Percentiles rank a stretch among this genome's conserved stretches.
phyloP scores from a whole-genome alignment of 2,888 invertebrate genomes.

The Caenorhabditis auriculariae region DNA sequence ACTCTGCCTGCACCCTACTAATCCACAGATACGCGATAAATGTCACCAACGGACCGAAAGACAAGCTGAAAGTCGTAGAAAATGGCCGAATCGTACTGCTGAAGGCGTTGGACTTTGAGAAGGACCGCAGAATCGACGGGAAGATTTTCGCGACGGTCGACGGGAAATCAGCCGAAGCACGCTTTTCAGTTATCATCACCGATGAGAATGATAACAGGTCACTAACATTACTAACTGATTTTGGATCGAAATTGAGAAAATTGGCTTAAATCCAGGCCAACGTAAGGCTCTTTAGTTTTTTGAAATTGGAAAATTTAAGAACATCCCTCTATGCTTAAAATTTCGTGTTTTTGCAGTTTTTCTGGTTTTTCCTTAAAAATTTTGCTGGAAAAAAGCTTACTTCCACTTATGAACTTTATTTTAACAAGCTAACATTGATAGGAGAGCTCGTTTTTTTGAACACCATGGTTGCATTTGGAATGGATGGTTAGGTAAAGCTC shows the following conservation, averaged over 20 bases:
- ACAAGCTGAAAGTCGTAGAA: constrained; percentile 16
- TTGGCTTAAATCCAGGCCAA: not conserved
- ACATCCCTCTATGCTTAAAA: no score
- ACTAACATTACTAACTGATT: not conserved
- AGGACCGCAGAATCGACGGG: constrained; percentile 20
- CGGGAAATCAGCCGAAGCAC: constrained; percentile 13
- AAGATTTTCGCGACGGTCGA: constrained; percentile 11
- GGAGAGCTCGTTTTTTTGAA: no score
- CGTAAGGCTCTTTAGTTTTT: no score
- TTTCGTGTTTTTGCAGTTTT: not conserved
- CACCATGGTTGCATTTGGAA: no score
- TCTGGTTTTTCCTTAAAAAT: no score
- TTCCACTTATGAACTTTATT: no score
- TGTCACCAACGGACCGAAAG: constrained; percentile 18
- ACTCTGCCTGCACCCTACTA: not conserved
- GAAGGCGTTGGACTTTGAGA: constrained; percentile 25
- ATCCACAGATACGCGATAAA: constrained; percentile 25
- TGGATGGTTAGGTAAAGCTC: no score
- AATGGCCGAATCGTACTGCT: constrained; percentile 11
- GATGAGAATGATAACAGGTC: constrained; percentile 44
- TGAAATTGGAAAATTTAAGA: no score
- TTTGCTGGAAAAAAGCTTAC: no score
- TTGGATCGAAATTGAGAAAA: not conserved
- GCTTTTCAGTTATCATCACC: constrained; percentile 21
- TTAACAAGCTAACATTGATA: no score